phyloP scores from a whole-genome alignment of 37 sponge, comb jelly and placozoan genomes.

The Agelas oroides region DNA sequence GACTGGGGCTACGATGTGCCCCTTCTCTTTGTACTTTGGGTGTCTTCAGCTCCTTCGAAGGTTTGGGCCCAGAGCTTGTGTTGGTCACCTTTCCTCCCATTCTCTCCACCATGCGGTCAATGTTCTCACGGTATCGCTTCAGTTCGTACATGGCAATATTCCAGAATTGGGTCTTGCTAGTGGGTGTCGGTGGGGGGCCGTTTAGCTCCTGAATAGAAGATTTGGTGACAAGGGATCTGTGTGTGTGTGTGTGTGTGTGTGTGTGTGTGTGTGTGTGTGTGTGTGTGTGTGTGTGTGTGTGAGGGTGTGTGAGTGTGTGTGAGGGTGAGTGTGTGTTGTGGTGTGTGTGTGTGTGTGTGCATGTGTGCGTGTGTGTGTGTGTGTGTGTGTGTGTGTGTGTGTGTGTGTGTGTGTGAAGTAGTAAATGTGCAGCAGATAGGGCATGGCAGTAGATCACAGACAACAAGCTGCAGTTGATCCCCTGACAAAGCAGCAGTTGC shows the following conservation, averaged over 20 bases:
- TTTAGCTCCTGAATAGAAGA: conserved; percentile 59
- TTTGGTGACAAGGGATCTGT: conserved; percentile 68
- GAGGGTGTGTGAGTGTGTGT: conserved; percentile 32
- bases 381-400: conserved; percentile 41
- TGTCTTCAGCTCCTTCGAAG: background rate
- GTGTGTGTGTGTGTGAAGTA: conserved; percentile 26
- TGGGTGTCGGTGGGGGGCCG: conserved; percentile 73
- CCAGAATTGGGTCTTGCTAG: conserved; percentile 81
- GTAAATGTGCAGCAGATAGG: background rate
- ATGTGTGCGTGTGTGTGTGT: conserved; percentile 31
- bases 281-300: conserved; percentile 39
- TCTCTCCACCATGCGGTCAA: conserved; percentile 56
- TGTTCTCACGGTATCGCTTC: conserved; percentile 74
- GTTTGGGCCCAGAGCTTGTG: conserved; percentile 5
- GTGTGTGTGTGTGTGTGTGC: conserved; percentile 38
- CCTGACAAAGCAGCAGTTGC: too few relatives aligned
- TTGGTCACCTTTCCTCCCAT: conserved; percentile 18
- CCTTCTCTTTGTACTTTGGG: background rate
- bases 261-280: conserved; percentile 39
- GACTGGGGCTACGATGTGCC: background rate
- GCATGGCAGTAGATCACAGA: too few relatives aligned
- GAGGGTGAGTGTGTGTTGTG: background rate
- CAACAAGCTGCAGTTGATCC: too few relatives aligned
- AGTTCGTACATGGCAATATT: conserved; percentile 77
- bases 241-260: conserved; percentile 19